Percentiles rank a stretch among this genome's conserved stretches.
phyloP scores from a whole-genome alignment of 1,140 invertebrate genomes.

The Steinernema khuongi region DNA sequence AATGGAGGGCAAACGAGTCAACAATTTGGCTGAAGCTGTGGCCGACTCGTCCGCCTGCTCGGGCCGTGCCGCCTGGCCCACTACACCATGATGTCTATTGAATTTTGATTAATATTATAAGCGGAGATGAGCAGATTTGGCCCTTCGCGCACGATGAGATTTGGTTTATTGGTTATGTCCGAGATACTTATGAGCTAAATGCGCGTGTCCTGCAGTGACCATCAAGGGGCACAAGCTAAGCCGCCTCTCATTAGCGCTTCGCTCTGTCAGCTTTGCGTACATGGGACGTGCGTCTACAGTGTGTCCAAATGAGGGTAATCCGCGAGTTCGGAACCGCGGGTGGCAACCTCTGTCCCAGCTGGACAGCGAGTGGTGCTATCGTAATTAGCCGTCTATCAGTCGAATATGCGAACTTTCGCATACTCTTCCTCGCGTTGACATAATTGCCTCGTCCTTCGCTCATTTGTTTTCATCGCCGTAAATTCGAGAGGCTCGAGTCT shows the following conservation, averaged over 20 bases:
- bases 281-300: constrained; percentile 8
- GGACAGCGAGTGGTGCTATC: background rate
- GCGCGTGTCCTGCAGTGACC: background rate
- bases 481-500: too few relatives aligned
- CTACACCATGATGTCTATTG: constrained; percentile 13
- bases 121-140: constrained; percentile 16
- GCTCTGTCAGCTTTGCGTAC: background rate
- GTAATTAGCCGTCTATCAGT: background rate
- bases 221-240: background rate
- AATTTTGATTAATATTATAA: constrained; percentile 17
- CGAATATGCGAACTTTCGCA: too few relatives aligned
- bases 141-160: constrained; percentile 14
- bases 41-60: background rate
- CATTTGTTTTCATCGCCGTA: background rate
- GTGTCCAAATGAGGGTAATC: constrained; percentile 1
- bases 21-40: constrained; percentile 7
- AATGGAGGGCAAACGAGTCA: constrained; percentile 16
- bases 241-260: constrained; percentile 11
- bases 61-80: constrained; percentile 7
- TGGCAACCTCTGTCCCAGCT: background rate
- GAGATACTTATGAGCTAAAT: constrained; percentile 10
- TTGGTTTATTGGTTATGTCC: constrained; percentile 17
- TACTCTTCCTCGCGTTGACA: too few relatives aligned
- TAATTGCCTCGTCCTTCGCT: background rate
- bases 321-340: background rate